Base-by-base conservation (phyloP, 2,888 invertebrate genomes). In the Heteropelma amictum region DNA sequence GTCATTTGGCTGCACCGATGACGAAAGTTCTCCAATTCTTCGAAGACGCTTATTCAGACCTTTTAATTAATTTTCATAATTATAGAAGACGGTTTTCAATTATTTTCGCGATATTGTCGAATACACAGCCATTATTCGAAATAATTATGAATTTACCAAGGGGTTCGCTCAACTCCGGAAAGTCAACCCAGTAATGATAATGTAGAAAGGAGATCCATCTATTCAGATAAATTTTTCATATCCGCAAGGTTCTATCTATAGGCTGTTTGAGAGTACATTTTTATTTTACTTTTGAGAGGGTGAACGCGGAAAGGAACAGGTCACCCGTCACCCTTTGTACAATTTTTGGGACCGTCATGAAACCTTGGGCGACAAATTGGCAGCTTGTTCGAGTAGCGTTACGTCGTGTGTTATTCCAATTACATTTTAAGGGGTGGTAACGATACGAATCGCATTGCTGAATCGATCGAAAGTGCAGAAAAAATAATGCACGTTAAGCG, bases 151-250 rank as follows among this genome's bases (percentile, higher is more conserved):
- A n/a, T 1, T 33, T 33, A 33, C 33, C 12, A n/a, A 30, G 7
- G 17, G 45, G 23, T 19, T 28, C 38, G 14, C 12, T 10, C 6
- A 8, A n/a, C 28, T 61, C 54, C 63, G 63, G 63, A 63, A 70
- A 70, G 14, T 63, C 54, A 61, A 47, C 21, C 19, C 35, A 26
- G 19, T 38, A 47, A 70, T 63, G 35, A 70, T 47, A 8, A 33
- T 12, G 33, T 53, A 14, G 2, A 40, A 19, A 42, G 42, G 69
- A n/a, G 21, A 47, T 12, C 47, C 63, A 49, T 53, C 54, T 54
- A 54, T 26, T 54, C 63, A 54, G 14, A 70, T 63, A 70, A 63
- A 70, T 70, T 38, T 45, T 70, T 70, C 28, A n/a, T n/a, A n/a
- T n/a, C n/a, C n/a, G n/a, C 54, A 3, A 51, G 10, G 5, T 7